phyloP scores from a whole-genome alignment of 2,888 invertebrate genomes.

The Caenorhabditis sp. region DNA sequence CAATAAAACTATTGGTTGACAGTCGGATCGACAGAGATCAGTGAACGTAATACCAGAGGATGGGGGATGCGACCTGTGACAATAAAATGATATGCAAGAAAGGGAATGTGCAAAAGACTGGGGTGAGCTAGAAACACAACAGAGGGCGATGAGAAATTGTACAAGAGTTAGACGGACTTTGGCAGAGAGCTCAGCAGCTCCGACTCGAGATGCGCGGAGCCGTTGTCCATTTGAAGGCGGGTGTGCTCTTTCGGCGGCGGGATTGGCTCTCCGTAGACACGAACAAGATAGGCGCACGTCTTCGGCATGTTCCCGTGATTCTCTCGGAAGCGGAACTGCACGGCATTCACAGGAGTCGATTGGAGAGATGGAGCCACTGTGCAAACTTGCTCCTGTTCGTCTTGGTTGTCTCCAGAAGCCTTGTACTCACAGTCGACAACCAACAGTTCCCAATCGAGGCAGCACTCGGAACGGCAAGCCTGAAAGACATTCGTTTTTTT shows the following conservation, averaged over 20 bases:
- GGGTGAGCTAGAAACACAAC: not conserved
- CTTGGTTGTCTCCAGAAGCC: not conserved
- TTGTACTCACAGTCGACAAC: slow-evolving; percentile 32
- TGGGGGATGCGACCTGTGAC: too few species aligned
- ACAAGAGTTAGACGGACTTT: not conserved
- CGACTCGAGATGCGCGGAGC: not conserved
- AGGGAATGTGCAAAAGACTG: too few species aligned
- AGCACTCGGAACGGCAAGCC: slow-evolving; percentile 29
- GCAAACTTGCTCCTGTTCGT: slow-evolving; percentile 45
- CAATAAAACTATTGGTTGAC: slow-evolving; percentile 7
- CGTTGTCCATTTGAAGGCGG: not conserved
- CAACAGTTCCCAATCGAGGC: slow-evolving; percentile 20
- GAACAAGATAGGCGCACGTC: slow-evolving; percentile 54
- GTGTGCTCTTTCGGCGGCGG: not conserved
- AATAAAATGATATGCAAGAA: too few species aligned
- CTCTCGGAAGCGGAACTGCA: slow-evolving; percentile 52
- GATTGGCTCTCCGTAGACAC: slow-evolving; percentile 48
- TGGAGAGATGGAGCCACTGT: not conserved
- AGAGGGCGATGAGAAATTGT: not conserved
- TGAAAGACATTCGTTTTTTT: slow-evolving; percentile 8
- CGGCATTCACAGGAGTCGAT: slow-evolving; percentile 14
- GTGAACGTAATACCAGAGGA: too few species aligned
- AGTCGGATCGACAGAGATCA: too few species aligned
- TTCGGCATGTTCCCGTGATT: slow-evolving; percentile 53
- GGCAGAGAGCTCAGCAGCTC: not conserved